Evolutionary conservation across 2,888 invertebrate genomes (phyloP), one percentile per base, ranked within the genome.

Genomic region (Alloscopus bannaensis): DNA sequence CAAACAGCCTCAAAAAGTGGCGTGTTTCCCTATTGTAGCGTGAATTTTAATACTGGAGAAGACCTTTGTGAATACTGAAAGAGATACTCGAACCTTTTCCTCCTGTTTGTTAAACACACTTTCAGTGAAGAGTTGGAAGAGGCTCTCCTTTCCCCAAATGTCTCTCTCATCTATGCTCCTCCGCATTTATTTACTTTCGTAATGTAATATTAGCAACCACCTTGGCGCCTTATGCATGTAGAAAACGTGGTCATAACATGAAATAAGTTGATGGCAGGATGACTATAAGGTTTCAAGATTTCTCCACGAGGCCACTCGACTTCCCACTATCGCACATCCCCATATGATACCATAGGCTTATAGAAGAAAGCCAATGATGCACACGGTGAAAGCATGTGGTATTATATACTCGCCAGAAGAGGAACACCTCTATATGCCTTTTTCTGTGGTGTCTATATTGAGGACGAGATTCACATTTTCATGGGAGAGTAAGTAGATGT

Each of bases 111-210:
- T n/a, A n/a, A n/a, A n/a, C n/a, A n/a, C n/a, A n/a, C n/a, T n/a
- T n/a, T n/a, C n/a, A n/a, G n/a, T n/a, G n/a, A n/a, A n/a, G n/a
- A n/a, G n/a, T n/a, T n/a, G n/a, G n/a, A 47, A 47, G 11, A n/a
- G 11, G 11, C 52, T n/a, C 24, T 36, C 13, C 18, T 45, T 45
- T 45, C 8, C 18, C 45, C n/a, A n/a, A 4, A 4, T 16, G n/a
- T 16, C 18, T 16, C 45, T 45, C 45, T 24, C 52, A 47, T 47
- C n/a, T 13, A 13, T 3, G 6, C 64, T 55, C 47, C 59, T 59
- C 26, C 16, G 60, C 36, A 60, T 64, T 76, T 76, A 68, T 76
- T 76, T 76, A 76, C 76, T 68, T 68, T 75, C 68, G 68, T 68
- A 68, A 75, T 62, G 76, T 52, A 68, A 76, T 68, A 66, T 36